Evolutionary conservation across 2,888 invertebrate genomes (phyloP), one percentile per base, ranked within the genome.

Genomic region (Drosophila demipolita): DNA sequence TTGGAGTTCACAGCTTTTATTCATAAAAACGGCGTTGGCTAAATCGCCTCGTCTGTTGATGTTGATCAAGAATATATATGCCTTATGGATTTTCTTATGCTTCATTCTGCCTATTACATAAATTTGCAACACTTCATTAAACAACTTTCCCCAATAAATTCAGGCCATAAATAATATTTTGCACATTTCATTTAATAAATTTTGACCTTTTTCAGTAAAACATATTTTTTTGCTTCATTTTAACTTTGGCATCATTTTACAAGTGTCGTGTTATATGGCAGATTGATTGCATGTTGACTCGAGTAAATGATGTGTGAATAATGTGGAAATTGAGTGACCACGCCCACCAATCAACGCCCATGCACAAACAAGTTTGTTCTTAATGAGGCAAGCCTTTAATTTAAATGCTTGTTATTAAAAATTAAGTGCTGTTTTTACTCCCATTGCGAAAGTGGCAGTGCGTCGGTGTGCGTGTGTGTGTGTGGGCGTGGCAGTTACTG

Each of bases 391-490:
- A 64, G 54, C 64, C 63, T 74, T 70, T 65, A 63, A 55, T 70
- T 86, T 81, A 86, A 86, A 77, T 55, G 80, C 71, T 64, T 73
- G 86, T 90, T 90, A 84, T 90, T 90, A 89, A 87, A 90, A 78
- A 90, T 81, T 75, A 89, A 87, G 73, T 80, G 87, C 59, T 54
- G 65, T 71, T 69, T 54, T 40, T 42, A 48, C 55, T 53, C 32
- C 26, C 59, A 15, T 38, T 15, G 29, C 29, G 29, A 29, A 29
- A 29, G 6, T 29, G 29, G 29, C 1, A 4, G 9, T 45, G 11
- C 36, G 15, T 49, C 9, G 23, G 15, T 38, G 7, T 12, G 4
- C 20, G 40, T 26, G 17, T 33, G 64, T 49, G 17, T 52, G 55
- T 32, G 45, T 53, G 64, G 59, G 66, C 54, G 62, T 66, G 66